These are phyloP conservation scores for Sarcophaga carnaria DNA, from an alignment of 2,888 invertebrate species.

Conservation along the genomic window DNA sequence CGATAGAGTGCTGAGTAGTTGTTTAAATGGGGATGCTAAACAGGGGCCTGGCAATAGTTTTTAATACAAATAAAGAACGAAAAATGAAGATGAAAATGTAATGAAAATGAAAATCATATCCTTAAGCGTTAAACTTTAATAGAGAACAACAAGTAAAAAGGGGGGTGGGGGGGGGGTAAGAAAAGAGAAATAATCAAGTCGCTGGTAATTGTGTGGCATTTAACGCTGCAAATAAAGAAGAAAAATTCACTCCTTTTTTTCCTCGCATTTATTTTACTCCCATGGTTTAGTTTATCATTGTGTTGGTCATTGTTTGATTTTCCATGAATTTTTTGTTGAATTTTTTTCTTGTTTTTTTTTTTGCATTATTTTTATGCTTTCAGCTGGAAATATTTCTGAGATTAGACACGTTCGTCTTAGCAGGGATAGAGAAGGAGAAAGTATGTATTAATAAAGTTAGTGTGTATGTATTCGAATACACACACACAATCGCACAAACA, in stretches of 20 bases:
- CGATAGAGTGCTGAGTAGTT: background rate
- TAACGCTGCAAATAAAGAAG: background rate
- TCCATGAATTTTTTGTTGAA: background rate
- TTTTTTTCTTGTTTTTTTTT: background rate
- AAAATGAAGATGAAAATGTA: slow-evolving; percentile 3
- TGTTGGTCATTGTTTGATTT: slow-evolving; percentile 15
- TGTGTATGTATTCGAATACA: no score
- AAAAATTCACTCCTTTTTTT: background rate
- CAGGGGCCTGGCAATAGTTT: slow-evolving; percentile 5
- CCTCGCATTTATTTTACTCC: background rate
- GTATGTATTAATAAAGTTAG: background rate
- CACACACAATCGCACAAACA: background rate
- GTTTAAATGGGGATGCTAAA: background rate
- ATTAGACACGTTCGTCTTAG: slow-evolving; percentile 25
- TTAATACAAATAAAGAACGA: background rate
- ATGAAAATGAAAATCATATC: slow-evolving; percentile 61
- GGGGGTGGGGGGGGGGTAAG: no score
- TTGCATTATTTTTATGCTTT: slow-evolving; percentile 23
- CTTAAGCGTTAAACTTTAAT: slow-evolving; percentile 56
- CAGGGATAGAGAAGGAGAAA: background rate
- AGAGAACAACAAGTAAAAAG: background rate
- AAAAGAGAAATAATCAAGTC: slow-evolving; percentile 13
- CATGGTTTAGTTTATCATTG: background rate
- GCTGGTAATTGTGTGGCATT: slow-evolving; percentile 28
- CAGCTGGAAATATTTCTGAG: slow-evolving; percentile 15